Evolutionary conservation across 1,140 invertebrate genomes (phyloP).

Genomic region (Sycophila sp.): DNA sequence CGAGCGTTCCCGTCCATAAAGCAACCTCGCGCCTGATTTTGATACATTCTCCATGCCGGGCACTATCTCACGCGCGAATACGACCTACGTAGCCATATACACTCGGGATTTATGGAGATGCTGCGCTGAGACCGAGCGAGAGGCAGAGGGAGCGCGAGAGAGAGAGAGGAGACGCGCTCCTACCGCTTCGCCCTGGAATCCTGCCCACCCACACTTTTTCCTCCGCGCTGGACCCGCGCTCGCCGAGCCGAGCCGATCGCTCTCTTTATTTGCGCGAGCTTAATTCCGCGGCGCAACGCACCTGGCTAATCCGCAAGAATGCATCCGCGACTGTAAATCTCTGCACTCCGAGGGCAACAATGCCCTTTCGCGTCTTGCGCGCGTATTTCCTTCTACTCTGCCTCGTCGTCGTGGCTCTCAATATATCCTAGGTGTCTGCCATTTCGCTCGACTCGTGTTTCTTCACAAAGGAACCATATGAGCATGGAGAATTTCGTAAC

Average conservation of each 20-base stretch:
- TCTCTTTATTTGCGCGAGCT: constrained; percentile 21
- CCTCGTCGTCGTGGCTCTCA: not conserved
- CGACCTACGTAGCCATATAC: constrained; percentile 65
- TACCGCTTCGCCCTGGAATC: constrained; percentile 50
- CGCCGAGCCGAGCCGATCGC: not conserved
- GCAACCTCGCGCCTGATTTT: constrained; percentile 68
- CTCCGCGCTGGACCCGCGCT: not conserved
- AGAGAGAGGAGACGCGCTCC: constrained; percentile 39
- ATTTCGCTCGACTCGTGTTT: too few relatives aligned
- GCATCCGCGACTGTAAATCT: constrained; percentile 22
- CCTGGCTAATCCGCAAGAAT: constrained; percentile 21
- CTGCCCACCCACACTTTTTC: constrained; percentile 37
- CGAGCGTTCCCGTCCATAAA: constrained; percentile 68
- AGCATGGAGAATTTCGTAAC: too few relatives aligned
- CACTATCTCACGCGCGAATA: constrained; percentile 68
- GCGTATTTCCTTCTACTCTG: not conserved
- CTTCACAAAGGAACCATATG: too few relatives aligned
- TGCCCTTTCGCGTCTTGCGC: not conserved
- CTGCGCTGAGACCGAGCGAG: constrained; percentile 36
- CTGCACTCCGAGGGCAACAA: not conserved
- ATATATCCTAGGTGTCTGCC: too few relatives aligned
- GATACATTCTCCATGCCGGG: constrained; percentile 65
- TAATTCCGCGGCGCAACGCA: constrained; percentile 2
- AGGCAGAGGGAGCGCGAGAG: not conserved
- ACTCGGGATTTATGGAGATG: constrained; percentile 64